Evolutionary conservation across 2,888 invertebrate genomes (phyloP), one percentile per base, ranked within the genome.

Genomic region (Matsumyia berberina): DNA sequence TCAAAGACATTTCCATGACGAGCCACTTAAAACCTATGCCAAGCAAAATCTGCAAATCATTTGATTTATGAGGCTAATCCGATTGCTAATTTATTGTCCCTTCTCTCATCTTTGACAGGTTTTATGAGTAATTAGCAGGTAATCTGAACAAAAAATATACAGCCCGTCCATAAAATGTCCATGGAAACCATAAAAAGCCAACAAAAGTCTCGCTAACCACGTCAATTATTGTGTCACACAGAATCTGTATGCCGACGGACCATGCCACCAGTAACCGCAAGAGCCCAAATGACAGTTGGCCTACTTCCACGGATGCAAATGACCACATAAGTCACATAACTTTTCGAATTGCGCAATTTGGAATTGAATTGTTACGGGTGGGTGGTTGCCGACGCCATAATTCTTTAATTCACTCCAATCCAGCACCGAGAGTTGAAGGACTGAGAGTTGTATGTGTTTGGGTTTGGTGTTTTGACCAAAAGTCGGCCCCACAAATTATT

Each of bases 271-370:
- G 19, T 66, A 76, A 80, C 80, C 72, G 42, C 86, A 76, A 77
- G 37, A 60, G 46, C 44, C 62, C 42, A 37, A 76, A 53, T 72
- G 86, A 86, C 86, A 86, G 86, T 72, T 86, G 86, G 66, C 80
- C 86, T 80, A 86, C 80, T 86, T 86, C 24, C 51, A 53, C 55
- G 44, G 76, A 86, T 86, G 76, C 86, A 80, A 80, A 86, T 86
- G 72, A 81, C 86, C 80, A 76, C 85, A 85, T 79, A 85, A 79
- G 79, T 79, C 79, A 85, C 85, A 85, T 74, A 79, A 85, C 70
- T 85, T 74, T 79, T 85, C 62, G 74, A 70, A 80, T 85, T 85
- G 79, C 70, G 85, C 80, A 85, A 80, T 66, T 29, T 58, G 55
- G 69, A 85, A 70, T 80, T 80, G 70, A 39, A 70, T 85, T 85